phyloP scores from a whole-genome alignment of 2,113 vertebrate genomes.

The Paralichthys olivaceus region DNA sequence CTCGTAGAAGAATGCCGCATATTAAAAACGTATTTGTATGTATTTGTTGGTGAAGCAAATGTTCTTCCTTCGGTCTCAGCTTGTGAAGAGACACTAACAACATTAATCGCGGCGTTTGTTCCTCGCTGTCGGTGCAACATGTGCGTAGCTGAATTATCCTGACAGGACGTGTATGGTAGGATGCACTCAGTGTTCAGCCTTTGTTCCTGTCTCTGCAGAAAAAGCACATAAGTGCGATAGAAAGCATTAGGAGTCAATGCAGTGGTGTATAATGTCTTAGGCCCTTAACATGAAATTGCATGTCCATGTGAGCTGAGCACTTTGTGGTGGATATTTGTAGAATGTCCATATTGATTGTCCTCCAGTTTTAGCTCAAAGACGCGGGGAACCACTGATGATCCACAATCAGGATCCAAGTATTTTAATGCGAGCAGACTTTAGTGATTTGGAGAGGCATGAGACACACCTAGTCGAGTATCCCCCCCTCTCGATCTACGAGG shows the following conservation, averaged over 20 bases:
- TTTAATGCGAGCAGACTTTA: slow-evolving; percentile 16
- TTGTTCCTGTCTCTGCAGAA: slow-evolving; percentile 31
- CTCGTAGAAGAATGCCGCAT: too few relatives aligned
- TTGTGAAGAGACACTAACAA: slow-evolving; percentile 18
- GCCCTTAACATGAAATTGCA: neutral
- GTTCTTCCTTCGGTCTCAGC: slow-evolving; percentile 29
- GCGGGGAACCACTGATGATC: slow-evolving; percentile 6
- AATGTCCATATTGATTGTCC: slow-evolving; percentile 27
- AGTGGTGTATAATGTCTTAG: neutral
- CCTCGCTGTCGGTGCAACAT: slow-evolving; percentile 3
- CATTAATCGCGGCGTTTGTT: slow-evolving; percentile 51
- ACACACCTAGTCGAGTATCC: slow-evolving; percentile 11
- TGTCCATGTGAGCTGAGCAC: slow-evolving; percentile 2
- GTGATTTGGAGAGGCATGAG: slow-evolving; percentile 36
- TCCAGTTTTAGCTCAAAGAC: slow-evolving; percentile 40
- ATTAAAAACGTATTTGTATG: neutral
- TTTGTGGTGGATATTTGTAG: slow-evolving; percentile 17
- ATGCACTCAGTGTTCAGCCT: slow-evolving; percentile 28
- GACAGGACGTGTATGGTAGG: slow-evolving; percentile 31
- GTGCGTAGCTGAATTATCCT: slow-evolving; percentile 37
- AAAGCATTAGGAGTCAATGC: slow-evolving; percentile 15
- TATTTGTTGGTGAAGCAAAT: slow-evolving; percentile 6
- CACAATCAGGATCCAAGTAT: too few relatives aligned
- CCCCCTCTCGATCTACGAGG: slow-evolving; percentile 37
- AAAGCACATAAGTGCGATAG: slow-evolving; percentile 14